phyloP scores from a whole-genome alignment of 2,113 vertebrate genomes.

The Caloenas nicobarica region DNA sequence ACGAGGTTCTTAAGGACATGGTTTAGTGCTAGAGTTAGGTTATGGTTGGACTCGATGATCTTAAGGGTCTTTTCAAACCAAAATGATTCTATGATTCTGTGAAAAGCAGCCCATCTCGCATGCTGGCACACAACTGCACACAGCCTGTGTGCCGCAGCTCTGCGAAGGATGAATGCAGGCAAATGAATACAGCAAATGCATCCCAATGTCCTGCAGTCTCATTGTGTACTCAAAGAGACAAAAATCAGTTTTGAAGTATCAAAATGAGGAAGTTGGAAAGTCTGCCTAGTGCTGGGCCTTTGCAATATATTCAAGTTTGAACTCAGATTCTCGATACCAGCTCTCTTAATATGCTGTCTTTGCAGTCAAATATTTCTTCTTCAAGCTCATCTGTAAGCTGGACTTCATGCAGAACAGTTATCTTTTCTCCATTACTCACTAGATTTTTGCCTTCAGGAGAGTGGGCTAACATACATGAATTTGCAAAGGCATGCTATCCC shows the following conservation, averaged over 20 bases:
- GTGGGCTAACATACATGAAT: neutral
- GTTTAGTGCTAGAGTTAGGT: too few relatives aligned
- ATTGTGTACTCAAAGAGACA: neutral
- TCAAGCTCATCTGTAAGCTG: neutral
- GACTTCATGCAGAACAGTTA: neutral
- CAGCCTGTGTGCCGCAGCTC: neutral
- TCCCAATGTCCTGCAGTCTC: neutral
- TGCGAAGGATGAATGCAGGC: neutral
- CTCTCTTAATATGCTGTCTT: neutral
- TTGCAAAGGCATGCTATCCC: neutral
- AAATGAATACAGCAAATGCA: neutral
- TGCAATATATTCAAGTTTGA: neutral
- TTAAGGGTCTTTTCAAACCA: too few relatives aligned
- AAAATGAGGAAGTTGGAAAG: neutral
- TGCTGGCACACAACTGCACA: neutral
- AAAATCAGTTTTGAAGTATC: neutral
- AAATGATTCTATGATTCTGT: neutral
- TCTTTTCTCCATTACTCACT: neutral
- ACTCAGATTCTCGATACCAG: neutral
- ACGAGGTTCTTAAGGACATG: too few relatives aligned
- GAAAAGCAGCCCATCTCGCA: neutral
- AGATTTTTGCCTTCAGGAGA: slow-evolving; percentile 19
- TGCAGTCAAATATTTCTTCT: neutral
- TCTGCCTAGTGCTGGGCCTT: neutral
- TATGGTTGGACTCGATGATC: too few relatives aligned